Evolutionary conservation across 2,888 invertebrate species (phyloP), one percentile per base, ranked within the genome.

Genomic region (Drosophila algonquin): DNA sequence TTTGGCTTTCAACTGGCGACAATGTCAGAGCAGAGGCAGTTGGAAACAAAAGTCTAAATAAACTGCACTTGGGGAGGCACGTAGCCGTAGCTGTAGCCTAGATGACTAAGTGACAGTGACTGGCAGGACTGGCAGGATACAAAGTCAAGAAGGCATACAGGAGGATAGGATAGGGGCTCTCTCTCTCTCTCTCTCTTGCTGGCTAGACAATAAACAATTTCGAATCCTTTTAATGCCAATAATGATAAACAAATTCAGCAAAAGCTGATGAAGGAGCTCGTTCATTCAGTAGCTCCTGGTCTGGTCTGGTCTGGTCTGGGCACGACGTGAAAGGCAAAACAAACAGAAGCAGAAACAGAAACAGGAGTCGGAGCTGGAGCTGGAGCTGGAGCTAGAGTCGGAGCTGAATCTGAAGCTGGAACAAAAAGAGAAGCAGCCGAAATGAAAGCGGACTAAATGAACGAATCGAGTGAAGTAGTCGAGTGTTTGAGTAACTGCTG

Each of bases 141-240:
- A 62, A 73, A 72, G 73, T 61, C 53, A 52, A 30, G 59, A 59
- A 16, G 45, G 51, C n/a, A 44, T 21, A 10, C 9, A 53, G 7
- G n/a, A 3, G 30, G 44, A 21, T 21, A 3, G 30, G 44, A 45
- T 9, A 14, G 69, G 14, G 30, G 16, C 55, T 9, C 40, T 14
- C 40, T 40, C 40, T 40, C 40, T 16, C 58, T 21, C 21, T 21
- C 21, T 21, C 21, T 21, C 21, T 21, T 21, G 21, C 21, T 60
- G 79, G 73, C 78, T 87, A 88, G 84, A 86, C 80, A 88, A 87
- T 87, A 84, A 86, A 87, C 84, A 88, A 86, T 88, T 87, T 81
- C 87, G 88, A 87, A 88, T 87, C 87, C 85, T 88, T 85, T 86
- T 80, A 87, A 87, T 88, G 89, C 85, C 85, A 88, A 88, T 86